phyloP scores from a whole-genome alignment of 1,140 invertebrate species.

The Vanessa tameamea region DNA sequence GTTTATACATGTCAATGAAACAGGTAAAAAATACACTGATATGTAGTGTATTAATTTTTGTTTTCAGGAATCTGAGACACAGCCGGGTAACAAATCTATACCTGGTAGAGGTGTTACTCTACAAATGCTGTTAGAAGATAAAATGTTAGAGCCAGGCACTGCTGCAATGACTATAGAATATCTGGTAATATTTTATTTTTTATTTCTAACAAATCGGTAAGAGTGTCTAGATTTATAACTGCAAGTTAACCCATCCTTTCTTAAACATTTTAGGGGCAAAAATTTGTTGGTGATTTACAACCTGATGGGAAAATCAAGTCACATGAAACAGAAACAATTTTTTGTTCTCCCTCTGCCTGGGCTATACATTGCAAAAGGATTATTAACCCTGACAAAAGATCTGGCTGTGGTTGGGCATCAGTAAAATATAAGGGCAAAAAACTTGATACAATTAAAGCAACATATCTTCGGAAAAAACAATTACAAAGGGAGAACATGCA shows the following conservation, averaged over 20 bases:
- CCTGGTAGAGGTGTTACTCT: slow-evolving; percentile 90
- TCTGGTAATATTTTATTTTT: slow-evolving; percentile 82
- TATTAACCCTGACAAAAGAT: slow-evolving; percentile 94
- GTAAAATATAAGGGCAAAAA: slow-evolving; percentile 92
- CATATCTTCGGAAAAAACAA: slow-evolving; percentile 88
- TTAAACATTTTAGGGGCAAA: slow-evolving; percentile 84
- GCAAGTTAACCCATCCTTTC: neutral
- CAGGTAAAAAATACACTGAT: too few relatives aligned
- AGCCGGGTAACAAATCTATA: slow-evolving; percentile 76
- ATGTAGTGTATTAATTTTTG: too few relatives aligned
- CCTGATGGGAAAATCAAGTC: slow-evolving; percentile 93
- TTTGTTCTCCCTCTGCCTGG: slow-evolving; percentile 95
- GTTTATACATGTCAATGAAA: too few relatives aligned
- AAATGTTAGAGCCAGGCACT: slow-evolving; percentile 89
- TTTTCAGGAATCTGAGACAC: slow-evolving; percentile 79
- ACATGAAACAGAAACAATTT: slow-evolving; percentile 92
- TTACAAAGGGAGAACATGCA: slow-evolving; percentile 81
- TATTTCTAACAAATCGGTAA: too few relatives aligned
- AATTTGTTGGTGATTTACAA: slow-evolving; percentile 92
- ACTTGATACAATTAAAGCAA: slow-evolving; percentile 92
- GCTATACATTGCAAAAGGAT: slow-evolving; percentile 94
- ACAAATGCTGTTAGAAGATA: slow-evolving; percentile 90
- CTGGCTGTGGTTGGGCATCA: slow-evolving; percentile 94
- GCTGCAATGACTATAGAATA: slow-evolving; percentile 93
- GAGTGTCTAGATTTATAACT: too few relatives aligned